These are phyloP conservation scores for Isurus oxyrinchus DNA, from an alignment of 2,113 vertebrate species.

Conservation along the genomic window DNA sequence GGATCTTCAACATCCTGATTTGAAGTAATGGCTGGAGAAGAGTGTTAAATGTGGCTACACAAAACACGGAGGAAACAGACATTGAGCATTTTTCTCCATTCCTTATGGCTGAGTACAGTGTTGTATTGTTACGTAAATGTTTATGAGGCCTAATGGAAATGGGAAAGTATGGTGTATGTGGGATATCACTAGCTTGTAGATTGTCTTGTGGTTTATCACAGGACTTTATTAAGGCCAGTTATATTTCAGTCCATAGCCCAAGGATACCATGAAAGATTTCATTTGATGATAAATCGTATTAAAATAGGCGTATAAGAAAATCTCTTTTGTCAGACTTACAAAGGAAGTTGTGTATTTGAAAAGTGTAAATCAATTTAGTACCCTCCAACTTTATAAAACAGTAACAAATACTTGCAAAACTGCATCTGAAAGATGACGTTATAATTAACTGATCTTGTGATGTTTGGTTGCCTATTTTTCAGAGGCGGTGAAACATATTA, in stretches of 20 bases:
- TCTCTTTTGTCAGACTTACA: neutral
- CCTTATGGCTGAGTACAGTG: too few relatives aligned
- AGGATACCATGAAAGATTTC: neutral
- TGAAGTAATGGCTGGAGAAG: neutral
- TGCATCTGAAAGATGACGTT: neutral
- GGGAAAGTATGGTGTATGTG: neutral
- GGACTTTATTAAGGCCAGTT: neutral
- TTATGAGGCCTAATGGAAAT: neutral
- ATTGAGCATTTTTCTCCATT: neutral
- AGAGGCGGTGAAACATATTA: slow-evolving; percentile 1
- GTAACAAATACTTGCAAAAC: neutral
- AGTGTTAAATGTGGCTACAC: neutral
- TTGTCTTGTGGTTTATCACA: neutral
- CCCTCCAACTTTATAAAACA: neutral
- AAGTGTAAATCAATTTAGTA: neutral
- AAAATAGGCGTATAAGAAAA: neutral
- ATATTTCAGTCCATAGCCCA: neutral
- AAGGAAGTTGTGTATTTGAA: neutral
- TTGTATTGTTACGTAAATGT: neutral
- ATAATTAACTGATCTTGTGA: slow-evolving; percentile 19
- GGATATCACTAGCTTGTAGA: neutral
- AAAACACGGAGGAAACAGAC: neutral
- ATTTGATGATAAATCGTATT: neutral
- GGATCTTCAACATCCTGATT: neutral
- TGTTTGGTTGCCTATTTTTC: neutral